Conservation (phyloP, 2,888 invertebrate species). For the Agrotis exclamationis region DNA sequence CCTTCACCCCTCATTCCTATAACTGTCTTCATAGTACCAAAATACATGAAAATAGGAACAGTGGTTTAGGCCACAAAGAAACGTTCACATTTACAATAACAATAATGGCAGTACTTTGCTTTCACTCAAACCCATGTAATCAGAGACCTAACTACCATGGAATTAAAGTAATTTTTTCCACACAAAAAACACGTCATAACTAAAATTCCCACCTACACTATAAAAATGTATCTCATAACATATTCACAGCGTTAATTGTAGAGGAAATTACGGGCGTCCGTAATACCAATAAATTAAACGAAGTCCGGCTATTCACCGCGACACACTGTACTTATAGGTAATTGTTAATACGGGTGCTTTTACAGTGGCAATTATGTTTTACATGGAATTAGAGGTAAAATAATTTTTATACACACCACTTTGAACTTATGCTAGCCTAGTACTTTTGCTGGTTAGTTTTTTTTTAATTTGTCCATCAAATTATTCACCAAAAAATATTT, state of each 20-base stretch:
- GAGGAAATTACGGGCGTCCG: slow-evolving; percentile 42
- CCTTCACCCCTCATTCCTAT: too few species aligned
- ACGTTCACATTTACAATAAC: too few species aligned
- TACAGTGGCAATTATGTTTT: not conserved
- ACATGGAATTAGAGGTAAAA: too few species aligned
- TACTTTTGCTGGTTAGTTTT: too few species aligned
- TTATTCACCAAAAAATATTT: too few species aligned
- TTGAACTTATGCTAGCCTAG: too few species aligned
- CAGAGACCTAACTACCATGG: too few species aligned
- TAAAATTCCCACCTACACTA: slow-evolving; percentile 16
- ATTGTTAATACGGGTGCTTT: slow-evolving; percentile 35
- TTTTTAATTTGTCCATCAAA: too few species aligned
- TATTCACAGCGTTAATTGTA: slow-evolving; percentile 49
- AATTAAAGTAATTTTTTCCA: not conserved
- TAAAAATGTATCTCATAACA: slow-evolving; percentile 35
- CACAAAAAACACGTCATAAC: not conserved
- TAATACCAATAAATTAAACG: slow-evolving; percentile 67
- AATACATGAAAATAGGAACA: too few species aligned
- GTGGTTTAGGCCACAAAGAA: too few species aligned
- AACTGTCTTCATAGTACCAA: too few species aligned
- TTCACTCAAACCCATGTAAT: not conserved
- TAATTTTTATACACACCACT: too few species aligned
- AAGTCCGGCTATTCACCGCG: slow-evolving; percentile 47
- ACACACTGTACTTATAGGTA: slow-evolving; percentile 34
- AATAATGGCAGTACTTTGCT: not conserved